phyloP scores from a whole-genome alignment of 2,797 vertebrate genomes.

The Mus minutoides region DNA sequence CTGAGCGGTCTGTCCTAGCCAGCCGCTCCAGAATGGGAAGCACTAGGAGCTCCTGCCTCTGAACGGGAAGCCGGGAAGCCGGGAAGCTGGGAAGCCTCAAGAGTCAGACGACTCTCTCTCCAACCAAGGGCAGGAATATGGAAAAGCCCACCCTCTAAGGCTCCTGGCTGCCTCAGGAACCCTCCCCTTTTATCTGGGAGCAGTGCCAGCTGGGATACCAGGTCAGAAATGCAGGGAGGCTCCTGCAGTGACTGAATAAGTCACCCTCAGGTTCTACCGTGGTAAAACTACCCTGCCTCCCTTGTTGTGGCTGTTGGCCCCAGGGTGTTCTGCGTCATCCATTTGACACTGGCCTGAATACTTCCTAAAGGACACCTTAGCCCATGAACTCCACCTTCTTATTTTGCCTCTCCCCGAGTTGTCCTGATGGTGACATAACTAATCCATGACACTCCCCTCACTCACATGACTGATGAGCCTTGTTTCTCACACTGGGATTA shows the following conservation, averaged over 20 bases:
- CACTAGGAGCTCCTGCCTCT: neutral
- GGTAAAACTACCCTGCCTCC: too few species aligned
- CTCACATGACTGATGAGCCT: rapidly evolving
- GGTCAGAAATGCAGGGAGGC: neutral
- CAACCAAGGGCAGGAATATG: too few species aligned
- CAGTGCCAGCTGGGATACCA: neutral
- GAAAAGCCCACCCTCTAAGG: neutral
- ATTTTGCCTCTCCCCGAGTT: neutral
- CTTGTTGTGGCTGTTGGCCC: neutral
- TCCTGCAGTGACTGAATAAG: neutral
- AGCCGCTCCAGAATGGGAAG: neutral
- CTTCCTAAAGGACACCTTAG: neutral
- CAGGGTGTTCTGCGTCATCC: neutral
- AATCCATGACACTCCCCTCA: neutral
- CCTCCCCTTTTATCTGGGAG: neutral
- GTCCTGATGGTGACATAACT: neutral
- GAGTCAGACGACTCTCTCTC: neutral
- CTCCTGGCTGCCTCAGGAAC: neutral
- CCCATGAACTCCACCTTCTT: neutral
- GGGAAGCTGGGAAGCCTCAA: neutral
- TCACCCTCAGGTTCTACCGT: neutral
- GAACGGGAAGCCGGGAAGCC: neutral
- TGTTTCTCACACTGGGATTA: neutral
- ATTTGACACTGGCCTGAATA: neutral
- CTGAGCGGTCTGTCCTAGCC: neutral